phyloP scores from a whole-genome alignment of 2,888 invertebrate genomes.

The Torymus aiolomorphi region DNA sequence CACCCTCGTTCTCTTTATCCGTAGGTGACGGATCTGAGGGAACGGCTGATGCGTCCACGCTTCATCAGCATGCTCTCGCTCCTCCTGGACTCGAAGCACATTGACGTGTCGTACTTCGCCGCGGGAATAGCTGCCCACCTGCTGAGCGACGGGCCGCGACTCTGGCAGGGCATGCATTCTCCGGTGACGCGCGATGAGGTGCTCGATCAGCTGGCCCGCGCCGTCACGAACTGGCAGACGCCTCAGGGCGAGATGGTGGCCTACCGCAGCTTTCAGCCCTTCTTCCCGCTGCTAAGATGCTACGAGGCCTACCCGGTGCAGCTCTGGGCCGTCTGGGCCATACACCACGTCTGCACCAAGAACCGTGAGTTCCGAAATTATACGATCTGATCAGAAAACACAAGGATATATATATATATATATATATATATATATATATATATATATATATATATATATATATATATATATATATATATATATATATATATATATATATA shows the following conservation, averaged over 20 bases:
- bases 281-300: conserved; percentile 81
- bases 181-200: conserved; percentile 55
- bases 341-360: conserved; percentile 86
- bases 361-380: conserved; percentile 80
- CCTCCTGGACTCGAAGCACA: conserved; percentile 80
- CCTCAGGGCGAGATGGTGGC: conserved; percentile 87
- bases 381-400: no score
- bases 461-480: no score
- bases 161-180: conserved; percentile 72
- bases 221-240: conserved; percentile 81
- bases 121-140: conserved; percentile 85
- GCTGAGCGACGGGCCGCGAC: conserved; percentile 78
- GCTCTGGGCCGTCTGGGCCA: conserved; percentile 88
- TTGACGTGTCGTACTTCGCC: conserved; percentile 84
- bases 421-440: no score
- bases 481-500: no score
- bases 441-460: no score
- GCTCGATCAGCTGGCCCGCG: conserved; percentile 75
- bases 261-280: conserved; percentile 84
- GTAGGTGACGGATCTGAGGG: conserved; percentile 78
- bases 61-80: conserved; percentile 77
- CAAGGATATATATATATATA: no score
- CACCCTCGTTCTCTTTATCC: background rate
- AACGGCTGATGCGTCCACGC: conserved; percentile 77
- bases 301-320: conserved; percentile 82